Evolutionary conservation across 2,888 invertebrate species (phyloP).

Genomic region (Ophion ellenae): DNA sequence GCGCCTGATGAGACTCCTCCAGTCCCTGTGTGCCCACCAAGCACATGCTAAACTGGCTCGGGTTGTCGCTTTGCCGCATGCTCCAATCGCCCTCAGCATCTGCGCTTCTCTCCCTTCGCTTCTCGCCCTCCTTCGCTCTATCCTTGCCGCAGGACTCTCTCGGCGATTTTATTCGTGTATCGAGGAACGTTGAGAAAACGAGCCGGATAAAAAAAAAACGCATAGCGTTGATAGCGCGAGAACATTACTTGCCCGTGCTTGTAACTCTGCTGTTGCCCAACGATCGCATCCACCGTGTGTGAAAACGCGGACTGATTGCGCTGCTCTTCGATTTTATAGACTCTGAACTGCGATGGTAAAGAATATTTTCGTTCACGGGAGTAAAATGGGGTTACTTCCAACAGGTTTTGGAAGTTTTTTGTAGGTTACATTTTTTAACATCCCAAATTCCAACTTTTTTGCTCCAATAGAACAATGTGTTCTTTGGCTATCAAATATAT

Average conservation of each 20-base stretch:
- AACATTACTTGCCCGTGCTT: slow-evolving; percentile 29
- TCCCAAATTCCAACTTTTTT: too few species aligned
- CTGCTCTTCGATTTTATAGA: background rate
- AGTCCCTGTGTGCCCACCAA: slow-evolving; percentile 44
- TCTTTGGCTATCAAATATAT: too few species aligned
- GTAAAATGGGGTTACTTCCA: too few species aligned
- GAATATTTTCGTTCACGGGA: background rate
- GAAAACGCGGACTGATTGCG: slow-evolving; percentile 21
- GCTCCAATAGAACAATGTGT: too few species aligned
- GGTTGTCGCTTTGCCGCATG: slow-evolving; percentile 54
- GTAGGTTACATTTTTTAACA: too few species aligned
- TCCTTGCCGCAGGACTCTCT: slow-evolving; percentile 35
- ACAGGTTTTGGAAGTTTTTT: too few species aligned
- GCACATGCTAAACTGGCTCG: slow-evolving; percentile 65
- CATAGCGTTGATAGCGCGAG: slow-evolving; percentile 47
- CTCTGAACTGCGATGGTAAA: background rate
- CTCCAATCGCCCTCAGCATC: slow-evolving; percentile 58
- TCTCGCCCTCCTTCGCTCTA: slow-evolving; percentile 36
- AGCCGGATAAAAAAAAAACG: slow-evolving; percentile 20
- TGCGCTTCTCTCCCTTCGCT: slow-evolving; percentile 38
- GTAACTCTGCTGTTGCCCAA: slow-evolving; percentile 8
- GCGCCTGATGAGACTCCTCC: slow-evolving; percentile 57
- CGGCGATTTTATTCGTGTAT: slow-evolving; percentile 38
- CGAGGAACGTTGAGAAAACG: slow-evolving; percentile 41
- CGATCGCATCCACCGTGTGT: slow-evolving; percentile 19